These are phyloP conservation scores for Nesometra sesokonis DNA, from an alignment of 35 echinoderm and acorn worm species.

Conservation along the genomic window DNA sequence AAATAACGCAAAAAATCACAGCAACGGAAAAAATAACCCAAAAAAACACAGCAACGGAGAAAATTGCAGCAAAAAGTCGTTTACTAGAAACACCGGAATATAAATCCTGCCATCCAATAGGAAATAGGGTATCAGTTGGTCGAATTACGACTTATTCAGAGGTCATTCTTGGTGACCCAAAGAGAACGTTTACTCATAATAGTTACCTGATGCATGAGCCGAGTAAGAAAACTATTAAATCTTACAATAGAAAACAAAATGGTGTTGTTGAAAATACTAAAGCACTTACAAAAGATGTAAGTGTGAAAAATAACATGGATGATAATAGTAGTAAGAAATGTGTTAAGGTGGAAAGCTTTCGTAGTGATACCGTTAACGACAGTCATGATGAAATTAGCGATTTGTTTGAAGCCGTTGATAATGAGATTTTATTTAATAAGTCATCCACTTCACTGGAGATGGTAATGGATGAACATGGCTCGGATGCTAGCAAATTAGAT, in stretches of 20 bases:
- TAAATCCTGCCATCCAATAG: neutral
- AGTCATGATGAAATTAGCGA: slow-evolving; percentile 16
- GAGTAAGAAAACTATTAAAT: neutral
- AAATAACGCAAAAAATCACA: neutral
- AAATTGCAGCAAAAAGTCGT: neutral
- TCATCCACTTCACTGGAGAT: slow-evolving; percentile 16
- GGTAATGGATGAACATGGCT: neutral
- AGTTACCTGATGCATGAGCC: neutral
- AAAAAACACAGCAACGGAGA: neutral
- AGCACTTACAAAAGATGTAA: neutral
- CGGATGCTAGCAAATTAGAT: neutral
- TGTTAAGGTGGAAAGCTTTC: neutral
- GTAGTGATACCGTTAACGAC: neutral
- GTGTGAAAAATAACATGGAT: neutral
- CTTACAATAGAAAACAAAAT: neutral
- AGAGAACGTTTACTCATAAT: neutral
- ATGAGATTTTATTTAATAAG: slow-evolving; percentile 54
- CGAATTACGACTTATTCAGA: neutral
- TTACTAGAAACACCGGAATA: neutral
- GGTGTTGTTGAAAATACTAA: neutral
- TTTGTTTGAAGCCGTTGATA: slow-evolving; percentile 46
- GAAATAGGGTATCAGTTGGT: neutral
- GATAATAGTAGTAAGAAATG: neutral
- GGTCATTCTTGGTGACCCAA: neutral
- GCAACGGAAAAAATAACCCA: neutral